These are phyloP conservation scores for Aradophagus sp. DNA, from an alignment of 1,140 invertebrate species.

Conservation along the genomic window DNA sequence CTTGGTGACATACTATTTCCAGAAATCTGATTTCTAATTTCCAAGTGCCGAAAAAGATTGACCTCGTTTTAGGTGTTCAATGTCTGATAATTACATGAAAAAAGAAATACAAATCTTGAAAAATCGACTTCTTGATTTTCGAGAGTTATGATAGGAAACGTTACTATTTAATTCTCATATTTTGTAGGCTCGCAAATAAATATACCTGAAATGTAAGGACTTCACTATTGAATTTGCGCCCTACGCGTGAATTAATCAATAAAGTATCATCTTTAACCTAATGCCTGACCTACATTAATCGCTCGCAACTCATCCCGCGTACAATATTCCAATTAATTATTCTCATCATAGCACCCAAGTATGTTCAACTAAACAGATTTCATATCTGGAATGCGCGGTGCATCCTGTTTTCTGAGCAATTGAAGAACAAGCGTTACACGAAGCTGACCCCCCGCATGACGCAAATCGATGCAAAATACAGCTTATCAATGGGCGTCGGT, in stretches of 20 bases:
- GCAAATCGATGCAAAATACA: slow-evolving; percentile 47
- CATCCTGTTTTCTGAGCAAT: slow-evolving; percentile 54
- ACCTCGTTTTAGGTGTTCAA: no score
- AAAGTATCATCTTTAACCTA: slow-evolving; percentile 29
- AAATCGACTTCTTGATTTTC: no score
- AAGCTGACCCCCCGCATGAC: slow-evolving; percentile 11
- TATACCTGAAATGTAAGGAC: no score
- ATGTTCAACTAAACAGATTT: slow-evolving; percentile 42
- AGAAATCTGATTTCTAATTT: no score
- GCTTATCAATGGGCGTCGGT: slow-evolving; percentile 48
- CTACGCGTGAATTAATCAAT: slow-evolving; percentile 20
- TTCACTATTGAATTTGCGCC: no score
- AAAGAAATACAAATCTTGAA: no score
- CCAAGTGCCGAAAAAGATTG: no score
- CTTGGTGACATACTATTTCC: no score
- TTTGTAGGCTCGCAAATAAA: no score
- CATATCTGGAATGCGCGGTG: slow-evolving; percentile 30
- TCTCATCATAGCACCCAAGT: slow-evolving; percentile 36
- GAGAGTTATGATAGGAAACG: no score
- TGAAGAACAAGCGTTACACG: slow-evolving; percentile 43
- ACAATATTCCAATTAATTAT: slow-evolving; percentile 49
- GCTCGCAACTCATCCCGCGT: slow-evolving; percentile 21
- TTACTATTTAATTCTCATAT: no score
- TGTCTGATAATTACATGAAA: no score
- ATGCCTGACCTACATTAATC: slow-evolving; percentile 28